phyloP scores from a whole-genome alignment of 2,113 vertebrate species.

The Takifugu bimaculatus region DNA sequence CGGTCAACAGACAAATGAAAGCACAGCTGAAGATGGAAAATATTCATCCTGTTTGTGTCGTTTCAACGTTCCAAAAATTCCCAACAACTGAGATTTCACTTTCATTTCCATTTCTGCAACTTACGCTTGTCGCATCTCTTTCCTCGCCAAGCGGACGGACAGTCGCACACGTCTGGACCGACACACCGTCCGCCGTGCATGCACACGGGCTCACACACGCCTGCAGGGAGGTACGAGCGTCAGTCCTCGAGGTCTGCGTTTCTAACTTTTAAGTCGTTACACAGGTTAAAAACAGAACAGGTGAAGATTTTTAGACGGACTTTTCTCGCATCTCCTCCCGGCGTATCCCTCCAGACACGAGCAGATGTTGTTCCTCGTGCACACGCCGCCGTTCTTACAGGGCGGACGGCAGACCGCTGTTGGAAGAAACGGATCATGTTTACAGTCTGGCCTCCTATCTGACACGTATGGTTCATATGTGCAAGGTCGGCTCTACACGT shows the following conservation, averaged over 20 bases:
- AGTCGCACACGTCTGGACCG: conserved; percentile 75
- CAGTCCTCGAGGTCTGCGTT: background rate
- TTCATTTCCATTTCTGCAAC: conserved; percentile 10
- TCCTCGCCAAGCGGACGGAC: conserved; percentile 73
- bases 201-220: conserved; percentile 79
- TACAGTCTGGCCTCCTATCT: no score
- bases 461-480: no score
- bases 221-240: conserved; percentile 48
- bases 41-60: no score
- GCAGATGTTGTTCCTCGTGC: conserved; percentile 74
- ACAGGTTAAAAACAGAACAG: background rate
- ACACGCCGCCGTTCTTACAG: conserved; percentile 79
- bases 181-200: conserved; percentile 78
- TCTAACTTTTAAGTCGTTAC: background rate
- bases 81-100: no score
- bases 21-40: no score
- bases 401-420: conserved; percentile 79
- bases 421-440: background rate
- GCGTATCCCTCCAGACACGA: conserved; percentile 75
- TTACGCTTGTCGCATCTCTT: conserved; percentile 72
- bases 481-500: no score
- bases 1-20: no score
- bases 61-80: no score
- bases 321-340: conserved; percentile 74
- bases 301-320: conserved; percentile 53